phyloP scores from a whole-genome alignment of 2,888 invertebrate species.

The Enchytraeus crypticus region DNA sequence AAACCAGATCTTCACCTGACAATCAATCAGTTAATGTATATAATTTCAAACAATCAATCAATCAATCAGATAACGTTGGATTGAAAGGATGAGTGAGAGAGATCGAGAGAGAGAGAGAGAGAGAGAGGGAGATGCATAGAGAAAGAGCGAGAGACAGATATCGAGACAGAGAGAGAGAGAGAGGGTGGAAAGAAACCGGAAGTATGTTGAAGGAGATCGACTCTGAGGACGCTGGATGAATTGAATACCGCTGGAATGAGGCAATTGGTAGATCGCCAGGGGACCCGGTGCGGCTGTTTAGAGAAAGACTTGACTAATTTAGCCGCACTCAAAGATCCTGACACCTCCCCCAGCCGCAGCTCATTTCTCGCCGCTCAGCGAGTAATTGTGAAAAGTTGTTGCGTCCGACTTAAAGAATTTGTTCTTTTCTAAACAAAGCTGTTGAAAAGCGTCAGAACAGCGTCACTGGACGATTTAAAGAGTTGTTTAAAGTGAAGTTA shows the following conservation, averaged over 20 bases:
- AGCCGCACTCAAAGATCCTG: too few species aligned
- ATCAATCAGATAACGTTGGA: background rate
- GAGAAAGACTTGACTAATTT: too few species aligned
- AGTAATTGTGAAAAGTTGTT: too few species aligned
- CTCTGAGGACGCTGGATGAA: background rate
- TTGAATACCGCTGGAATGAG: background rate
- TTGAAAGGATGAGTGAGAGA: background rate
- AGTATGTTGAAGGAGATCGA: background rate
- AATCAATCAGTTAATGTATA: background rate
- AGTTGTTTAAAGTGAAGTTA: too few species aligned
- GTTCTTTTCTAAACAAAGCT: too few species aligned
- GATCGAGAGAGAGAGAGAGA: background rate
- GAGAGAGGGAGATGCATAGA: background rate
- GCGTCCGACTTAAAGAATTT: too few species aligned
- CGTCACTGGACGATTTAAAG: too few species aligned
- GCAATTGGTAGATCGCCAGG: background rate
- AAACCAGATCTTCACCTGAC: constrained; percentile 61
- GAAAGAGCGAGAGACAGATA: constrained; percentile 6
- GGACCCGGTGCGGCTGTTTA: too few species aligned
- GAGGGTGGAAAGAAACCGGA: constrained; percentile 4
- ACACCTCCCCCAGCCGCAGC: too few species aligned
- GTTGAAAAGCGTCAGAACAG: too few species aligned
- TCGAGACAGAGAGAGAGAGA: too few species aligned
- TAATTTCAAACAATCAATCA: background rate
- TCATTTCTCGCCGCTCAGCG: too few species aligned